phyloP scores from a whole-genome alignment of 2,888 invertebrate genomes.

The Limenitis arthemis region DNA sequence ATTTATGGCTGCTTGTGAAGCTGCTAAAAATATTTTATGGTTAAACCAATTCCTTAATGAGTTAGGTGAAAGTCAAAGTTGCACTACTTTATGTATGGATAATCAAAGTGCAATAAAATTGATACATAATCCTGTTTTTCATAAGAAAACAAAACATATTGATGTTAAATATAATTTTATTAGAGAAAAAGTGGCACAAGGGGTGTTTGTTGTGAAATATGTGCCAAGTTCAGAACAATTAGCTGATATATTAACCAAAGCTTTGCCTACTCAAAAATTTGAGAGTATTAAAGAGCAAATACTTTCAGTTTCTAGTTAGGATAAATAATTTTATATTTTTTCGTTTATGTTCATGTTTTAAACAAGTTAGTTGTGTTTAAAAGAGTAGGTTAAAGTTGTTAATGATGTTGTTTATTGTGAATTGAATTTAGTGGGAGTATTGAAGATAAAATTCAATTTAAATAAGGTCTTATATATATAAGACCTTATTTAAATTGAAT shows the following conservation, averaged over 20 bases:
- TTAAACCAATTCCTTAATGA: constrained; percentile 16
- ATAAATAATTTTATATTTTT: too few species aligned
- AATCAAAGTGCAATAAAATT: constrained; percentile 28
- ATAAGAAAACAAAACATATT: constrained; percentile 27
- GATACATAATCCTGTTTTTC: constrained; percentile 28
- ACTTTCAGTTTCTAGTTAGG: too few species aligned
- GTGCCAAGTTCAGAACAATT: not conserved
- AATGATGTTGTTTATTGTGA: too few species aligned
- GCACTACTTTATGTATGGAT: constrained; percentile 16
- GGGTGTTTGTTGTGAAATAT: not conserved
- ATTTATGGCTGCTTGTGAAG: constrained; percentile 24
- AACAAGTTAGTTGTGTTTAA: too few species aligned
- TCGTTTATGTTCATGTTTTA: too few species aligned
- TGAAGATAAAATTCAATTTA: too few species aligned
- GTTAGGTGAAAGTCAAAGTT: constrained; percentile 13
- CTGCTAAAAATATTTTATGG: constrained; percentile 23
- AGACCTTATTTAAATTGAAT: too few species aligned
- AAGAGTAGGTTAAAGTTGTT: too few species aligned
- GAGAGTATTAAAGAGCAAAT: too few species aligned
- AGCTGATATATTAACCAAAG: not conserved
- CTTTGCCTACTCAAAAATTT: not conserved
- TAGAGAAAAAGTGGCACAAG: constrained; percentile 4
- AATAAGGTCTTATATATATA: too few species aligned
- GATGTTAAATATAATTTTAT: constrained; percentile 28
- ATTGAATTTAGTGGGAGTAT: too few species aligned